These are phyloP conservation scores for Drosophila affinis DNA, from an alignment of 2,888 invertebrate species.

Conservation along the genomic window DNA sequence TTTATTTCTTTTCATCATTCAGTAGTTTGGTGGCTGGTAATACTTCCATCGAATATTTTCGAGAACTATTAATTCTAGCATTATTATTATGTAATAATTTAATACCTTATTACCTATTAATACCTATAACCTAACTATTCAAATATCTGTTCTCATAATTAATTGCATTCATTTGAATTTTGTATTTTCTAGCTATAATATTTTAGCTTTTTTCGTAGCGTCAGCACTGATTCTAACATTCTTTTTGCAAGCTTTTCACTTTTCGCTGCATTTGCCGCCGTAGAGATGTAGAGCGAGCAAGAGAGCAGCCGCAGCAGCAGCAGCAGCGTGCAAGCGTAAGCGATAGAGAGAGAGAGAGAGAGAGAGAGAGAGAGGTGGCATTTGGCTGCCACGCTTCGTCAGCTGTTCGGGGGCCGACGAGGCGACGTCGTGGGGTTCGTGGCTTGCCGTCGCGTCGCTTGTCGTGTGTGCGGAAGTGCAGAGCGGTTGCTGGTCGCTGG, in stretches of 20 bases:
- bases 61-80: no score
- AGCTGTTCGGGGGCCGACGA: slow-evolving; percentile 31
- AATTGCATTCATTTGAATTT: background rate
- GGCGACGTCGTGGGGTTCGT: slow-evolving; percentile 15
- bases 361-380: slow-evolving; percentile 12
- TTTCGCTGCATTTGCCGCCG: slow-evolving; percentile 63
- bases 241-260: slow-evolving; percentile 69
- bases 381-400: slow-evolving; percentile 45
- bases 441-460: slow-evolving; percentile 28
- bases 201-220: slow-evolving; percentile 27
- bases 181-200: slow-evolving; percentile 9
- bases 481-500: slow-evolving; percentile 44
- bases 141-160: background rate
- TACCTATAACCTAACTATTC: background rate
- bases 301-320: slow-evolving; percentile 6
- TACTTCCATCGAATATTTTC: no score
- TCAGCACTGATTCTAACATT: slow-evolving; percentile 38
- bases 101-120: no score
- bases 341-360: slow-evolving; percentile 21
- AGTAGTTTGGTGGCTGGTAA: no score
- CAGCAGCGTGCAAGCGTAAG: slow-evolving; percentile 2
- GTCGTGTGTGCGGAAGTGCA: slow-evolving; percentile 71
- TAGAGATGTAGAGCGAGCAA: slow-evolving; percentile 58
- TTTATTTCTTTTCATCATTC: no score
- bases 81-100: no score